These are phyloP conservation scores for Napeogenes inachia DNA, from an alignment of 2,888 invertebrate species.

Conservation along the genomic window DNA sequence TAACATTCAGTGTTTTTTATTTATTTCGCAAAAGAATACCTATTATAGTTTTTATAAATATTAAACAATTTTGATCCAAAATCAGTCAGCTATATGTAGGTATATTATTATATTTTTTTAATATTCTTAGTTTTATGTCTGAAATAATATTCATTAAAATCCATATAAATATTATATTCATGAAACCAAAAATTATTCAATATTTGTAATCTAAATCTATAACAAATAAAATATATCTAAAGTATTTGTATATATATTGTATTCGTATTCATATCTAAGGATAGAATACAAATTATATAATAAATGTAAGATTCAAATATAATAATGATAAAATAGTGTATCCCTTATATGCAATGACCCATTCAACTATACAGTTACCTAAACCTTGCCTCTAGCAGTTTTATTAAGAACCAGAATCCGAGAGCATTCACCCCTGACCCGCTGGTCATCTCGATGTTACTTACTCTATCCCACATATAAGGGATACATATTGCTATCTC, in stretches of 20 bases:
- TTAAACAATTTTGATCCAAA: too few relatives aligned
- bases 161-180: too few relatives aligned
- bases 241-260: too few relatives aligned
- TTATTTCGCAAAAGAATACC: not conserved
- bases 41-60: too few relatives aligned
- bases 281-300: not conserved
- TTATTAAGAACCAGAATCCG: conserved; percentile 45
- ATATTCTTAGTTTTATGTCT: too few relatives aligned
- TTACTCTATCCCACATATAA: conserved; percentile 39
- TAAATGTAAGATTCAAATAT: not conserved
- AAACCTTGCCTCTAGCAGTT: conserved; percentile 30
- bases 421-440: conserved; percentile 76
- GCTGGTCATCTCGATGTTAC: conserved; percentile 67
- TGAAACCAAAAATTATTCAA: too few relatives aligned
- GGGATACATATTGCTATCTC: conserved; percentile 37
- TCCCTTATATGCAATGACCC: conserved; percentile 21
- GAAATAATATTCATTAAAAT: too few relatives aligned
- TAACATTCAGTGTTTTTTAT: conserved; percentile 14
- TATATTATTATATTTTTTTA: too few relatives aligned
- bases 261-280: too few relatives aligned
- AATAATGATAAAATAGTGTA: conserved; percentile 6
- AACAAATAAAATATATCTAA: too few relatives aligned
- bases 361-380: conserved; percentile 26
- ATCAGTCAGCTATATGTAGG: too few relatives aligned
- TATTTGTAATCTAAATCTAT: too few relatives aligned